Evolutionary conservation across 2,888 invertebrate species (phyloP), one percentile per base, ranked within the genome.

Genomic region (Parascotia fuliginaria): DNA sequence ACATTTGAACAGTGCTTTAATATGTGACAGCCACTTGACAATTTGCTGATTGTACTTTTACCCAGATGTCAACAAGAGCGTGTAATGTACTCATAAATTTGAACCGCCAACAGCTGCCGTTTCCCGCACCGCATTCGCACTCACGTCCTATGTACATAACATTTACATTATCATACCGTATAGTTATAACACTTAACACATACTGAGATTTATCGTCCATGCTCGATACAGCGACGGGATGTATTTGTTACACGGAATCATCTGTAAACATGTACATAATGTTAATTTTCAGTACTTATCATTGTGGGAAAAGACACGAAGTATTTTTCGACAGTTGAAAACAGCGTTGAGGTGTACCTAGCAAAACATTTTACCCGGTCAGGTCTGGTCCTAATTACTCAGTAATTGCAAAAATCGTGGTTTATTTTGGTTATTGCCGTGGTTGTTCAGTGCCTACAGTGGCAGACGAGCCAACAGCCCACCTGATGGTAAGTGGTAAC

Each of bases 131-230:
- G 12, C 42, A 22, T 12, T 38, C 51, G 36, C 60, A 45, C 52
- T 54, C 55, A 55, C 70, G 46, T 65, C 77, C 70, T 77, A 78
- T 81, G 71, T 79, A 79, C 80, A 79, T 64, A 70, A 69, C 61
- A 70, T 61, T 63, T 71, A 70, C 65, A 65, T 70, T 68, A 68
- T 65, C 63, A 68, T 65, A 68, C 57, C 65, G 63, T 73, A 67
- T 68, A 73, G 73, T 68, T 76, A 80, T 83, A 89, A 87, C 89
- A 89, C 88, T 89, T 88, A 89, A 88, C 89, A 89, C 90, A 86
- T 85, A 85, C 79, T 85, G 83, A 85, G 87, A 86, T 85, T 85
- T 85, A 90, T 89, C 89, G 90, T 90, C 90, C 89, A 79, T 84
- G 85, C 87, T 87, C 88, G 89, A 88, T 86, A 85, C 65, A 85